These are phyloP conservation scores for Gymnodraco acuticeps DNA, from an alignment of 2,797 vertebrate genomes.

Conservation along the genomic window DNA sequence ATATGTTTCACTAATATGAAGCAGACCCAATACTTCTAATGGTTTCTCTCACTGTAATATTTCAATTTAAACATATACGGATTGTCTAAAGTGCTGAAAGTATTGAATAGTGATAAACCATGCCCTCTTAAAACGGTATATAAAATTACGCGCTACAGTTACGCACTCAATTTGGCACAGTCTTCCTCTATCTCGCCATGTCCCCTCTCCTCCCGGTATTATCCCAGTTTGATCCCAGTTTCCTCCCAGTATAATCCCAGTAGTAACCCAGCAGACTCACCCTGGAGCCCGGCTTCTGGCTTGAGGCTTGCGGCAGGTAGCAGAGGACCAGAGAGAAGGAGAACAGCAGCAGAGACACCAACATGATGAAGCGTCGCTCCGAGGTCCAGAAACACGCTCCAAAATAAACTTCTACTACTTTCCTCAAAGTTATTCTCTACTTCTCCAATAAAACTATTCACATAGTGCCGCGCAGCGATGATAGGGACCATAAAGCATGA, in stretches of 20 bases:
- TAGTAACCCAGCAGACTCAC: conserved; percentile 73
- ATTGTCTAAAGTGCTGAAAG: not conserved
- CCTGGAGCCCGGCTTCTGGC: conserved; percentile 83
- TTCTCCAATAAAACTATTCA: conserved; percentile 54
- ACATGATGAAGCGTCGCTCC: conserved; percentile 67
- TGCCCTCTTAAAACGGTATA: too few species aligned
- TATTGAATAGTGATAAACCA: not conserved
- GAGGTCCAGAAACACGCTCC: conserved; percentile 1
- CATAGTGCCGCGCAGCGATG: conserved; percentile 62
- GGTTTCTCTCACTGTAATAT: not conserved
- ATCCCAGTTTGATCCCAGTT: too few species aligned
- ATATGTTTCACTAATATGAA: too few species aligned
- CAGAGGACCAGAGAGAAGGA: conserved; percentile 67
- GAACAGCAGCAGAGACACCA: conserved; percentile 63
- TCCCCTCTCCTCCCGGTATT: not conserved
- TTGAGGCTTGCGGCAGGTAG: conserved; percentile 73
- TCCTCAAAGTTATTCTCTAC: conserved; percentile 45
- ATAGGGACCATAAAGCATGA: conserved; percentile 44
- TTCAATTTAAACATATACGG: not conserved
- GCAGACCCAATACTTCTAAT: not conserved
- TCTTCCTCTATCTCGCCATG: too few species aligned
- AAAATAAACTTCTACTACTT: conserved; percentile 31
- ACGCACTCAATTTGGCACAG: not conserved
- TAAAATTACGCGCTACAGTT: not conserved
- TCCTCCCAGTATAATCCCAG: not conserved